Percentiles rank a stretch among this genome's conserved stretches.
Evolutionary conservation across 2,888 invertebrate genomes (phyloP).

Genomic region (Conistra vaccinii): DNA sequence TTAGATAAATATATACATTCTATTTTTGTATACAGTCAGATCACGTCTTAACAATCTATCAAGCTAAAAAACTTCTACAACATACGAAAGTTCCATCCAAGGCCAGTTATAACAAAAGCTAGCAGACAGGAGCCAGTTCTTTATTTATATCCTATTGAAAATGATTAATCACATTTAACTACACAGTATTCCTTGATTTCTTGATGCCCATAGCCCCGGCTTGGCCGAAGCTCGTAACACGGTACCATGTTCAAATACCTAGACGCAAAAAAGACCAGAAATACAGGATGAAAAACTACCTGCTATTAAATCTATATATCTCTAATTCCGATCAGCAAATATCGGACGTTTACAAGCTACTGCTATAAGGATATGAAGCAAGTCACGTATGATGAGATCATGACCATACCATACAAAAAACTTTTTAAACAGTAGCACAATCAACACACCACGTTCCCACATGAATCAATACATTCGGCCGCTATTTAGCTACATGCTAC

Average conservation of each 20-base stretch:
- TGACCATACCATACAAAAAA: constrained; percentile 47
- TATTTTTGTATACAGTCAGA: too few relatives aligned
- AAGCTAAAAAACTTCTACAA: constrained; percentile 6
- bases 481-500: constrained; percentile 43
- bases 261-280: neutral
- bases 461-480: constrained; percentile 50
- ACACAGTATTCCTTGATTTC: neutral
- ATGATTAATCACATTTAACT: neutral
- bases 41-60: constrained; percentile 29
- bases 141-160: constrained; percentile 4
- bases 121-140: neutral
- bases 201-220: too few relatives aligned
- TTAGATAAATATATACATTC: too few relatives aligned
- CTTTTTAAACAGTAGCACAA: constrained; percentile 49
- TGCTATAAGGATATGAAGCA: constrained; percentile 22
- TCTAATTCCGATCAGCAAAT: constrained; percentile 48
- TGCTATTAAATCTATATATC: constrained; percentile 22
- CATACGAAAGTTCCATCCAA: constrained; percentile 18
- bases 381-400: constrained; percentile 56
- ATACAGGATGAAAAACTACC: neutral
- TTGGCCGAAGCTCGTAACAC: neutral
- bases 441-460: constrained; percentile 50
- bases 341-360: constrained; percentile 13
- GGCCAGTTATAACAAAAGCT: constrained; percentile 27
- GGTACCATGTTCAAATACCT: neutral